Evolutionary conservation across 2,797 vertebrate species (phyloP).

Genomic region (Sebastes diploproa): DNA sequence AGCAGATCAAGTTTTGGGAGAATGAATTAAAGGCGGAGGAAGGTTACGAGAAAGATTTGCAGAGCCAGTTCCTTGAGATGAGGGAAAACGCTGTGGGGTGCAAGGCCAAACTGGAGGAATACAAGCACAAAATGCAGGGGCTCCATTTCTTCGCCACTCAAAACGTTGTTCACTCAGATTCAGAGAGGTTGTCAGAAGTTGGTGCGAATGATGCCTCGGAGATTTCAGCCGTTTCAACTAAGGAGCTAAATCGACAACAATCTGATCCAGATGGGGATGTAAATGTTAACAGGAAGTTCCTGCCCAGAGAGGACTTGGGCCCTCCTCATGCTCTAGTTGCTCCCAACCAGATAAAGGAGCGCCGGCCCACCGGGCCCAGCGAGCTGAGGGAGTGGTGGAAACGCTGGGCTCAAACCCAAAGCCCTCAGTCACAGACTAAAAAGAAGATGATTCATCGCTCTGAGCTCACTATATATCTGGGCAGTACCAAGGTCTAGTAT

Average conservation of each 20-base stretch:
- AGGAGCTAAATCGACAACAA: conserved; percentile 6
- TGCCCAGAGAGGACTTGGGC: conserved; percentile 48
- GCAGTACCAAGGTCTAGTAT: conserved; percentile 73
- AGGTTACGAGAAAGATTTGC: conserved; percentile 76
- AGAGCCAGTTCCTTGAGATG: conserved; percentile 80
- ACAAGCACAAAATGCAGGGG: conserved; percentile 56
- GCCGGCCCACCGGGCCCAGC: conserved; percentile 64
- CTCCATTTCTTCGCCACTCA: conserved; percentile 38
- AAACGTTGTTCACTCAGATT: not conserved
- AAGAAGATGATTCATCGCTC: conserved; percentile 73
- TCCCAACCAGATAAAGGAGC: conserved; percentile 68
- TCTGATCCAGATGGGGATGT: conserved; percentile 27
- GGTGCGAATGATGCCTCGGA: not conserved
- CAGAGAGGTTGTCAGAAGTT: not conserved
- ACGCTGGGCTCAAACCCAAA: conserved; percentile 74
- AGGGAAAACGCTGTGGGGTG: conserved; percentile 71
- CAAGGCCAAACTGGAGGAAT: conserved; percentile 78
- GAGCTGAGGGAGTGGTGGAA: conserved; percentile 82
- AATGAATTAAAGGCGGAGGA: conserved; percentile 82
- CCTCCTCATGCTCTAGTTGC: conserved; percentile 59
- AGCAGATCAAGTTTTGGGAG: conserved; percentile 82
- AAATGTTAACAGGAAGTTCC: conserved; percentile 66
- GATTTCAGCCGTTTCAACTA: not conserved
- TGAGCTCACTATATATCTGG: conserved; percentile 80
- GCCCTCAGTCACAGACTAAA: conserved; percentile 27